A percentile compares a stretch with the other conserved stretches of the same genome.
Conservation (phyloP, 2,888 invertebrate species). For the Pomacea canaliculata region DNA sequence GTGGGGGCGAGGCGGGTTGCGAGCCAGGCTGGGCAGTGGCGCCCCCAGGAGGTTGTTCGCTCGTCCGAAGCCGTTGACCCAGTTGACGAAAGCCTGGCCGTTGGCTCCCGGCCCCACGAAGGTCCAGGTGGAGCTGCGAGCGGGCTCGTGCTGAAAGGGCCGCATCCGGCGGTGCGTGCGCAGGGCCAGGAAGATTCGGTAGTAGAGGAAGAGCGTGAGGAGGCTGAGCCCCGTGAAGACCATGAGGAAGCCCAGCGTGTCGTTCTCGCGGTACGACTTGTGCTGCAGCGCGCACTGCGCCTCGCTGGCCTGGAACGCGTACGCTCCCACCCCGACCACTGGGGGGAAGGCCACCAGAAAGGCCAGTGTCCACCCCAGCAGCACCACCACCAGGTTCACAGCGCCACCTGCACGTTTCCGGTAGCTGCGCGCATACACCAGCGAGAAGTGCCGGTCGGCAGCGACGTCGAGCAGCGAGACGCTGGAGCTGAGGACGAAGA, state of each 20-base stretch:
- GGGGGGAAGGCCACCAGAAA: slow-evolving; percentile 63
- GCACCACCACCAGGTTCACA: slow-evolving; percentile 49
- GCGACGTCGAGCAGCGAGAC: slow-evolving; percentile 56
- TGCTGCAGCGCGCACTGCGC: slow-evolving; percentile 63
- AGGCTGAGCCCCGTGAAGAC: slow-evolving; percentile 52
- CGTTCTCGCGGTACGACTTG: slow-evolving; percentile 57
- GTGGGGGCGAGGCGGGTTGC: slow-evolving; percentile 37
- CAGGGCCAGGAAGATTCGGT: slow-evolving; percentile 57
- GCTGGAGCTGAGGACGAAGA: slow-evolving; percentile 59
- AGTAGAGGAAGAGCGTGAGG: slow-evolving; percentile 52
- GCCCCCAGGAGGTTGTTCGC: slow-evolving; percentile 30
- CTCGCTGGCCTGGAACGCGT: slow-evolving; percentile 57
- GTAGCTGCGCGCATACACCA: slow-evolving; percentile 54
- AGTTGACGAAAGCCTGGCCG: slow-evolving; percentile 58
- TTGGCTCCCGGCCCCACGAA: slow-evolving; percentile 64
- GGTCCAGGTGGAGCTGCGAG: slow-evolving; percentile 62
- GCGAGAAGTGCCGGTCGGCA: slow-evolving; percentile 57
- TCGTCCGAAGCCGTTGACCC: slow-evolving; percentile 57
- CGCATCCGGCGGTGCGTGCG: slow-evolving; percentile 60
- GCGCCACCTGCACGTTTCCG: slow-evolving; percentile 47
- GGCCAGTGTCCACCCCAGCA: slow-evolving; percentile 59
- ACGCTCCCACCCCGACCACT: slow-evolving; percentile 59
- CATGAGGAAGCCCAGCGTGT: slow-evolving; percentile 60
- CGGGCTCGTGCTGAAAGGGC: slow-evolving; percentile 57
- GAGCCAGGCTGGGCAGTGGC: slow-evolving; percentile 38